Base-by-base conservation (phyloP, 2,797 vertebrate genomes). In the Coracias cyanogaster region DNA sequence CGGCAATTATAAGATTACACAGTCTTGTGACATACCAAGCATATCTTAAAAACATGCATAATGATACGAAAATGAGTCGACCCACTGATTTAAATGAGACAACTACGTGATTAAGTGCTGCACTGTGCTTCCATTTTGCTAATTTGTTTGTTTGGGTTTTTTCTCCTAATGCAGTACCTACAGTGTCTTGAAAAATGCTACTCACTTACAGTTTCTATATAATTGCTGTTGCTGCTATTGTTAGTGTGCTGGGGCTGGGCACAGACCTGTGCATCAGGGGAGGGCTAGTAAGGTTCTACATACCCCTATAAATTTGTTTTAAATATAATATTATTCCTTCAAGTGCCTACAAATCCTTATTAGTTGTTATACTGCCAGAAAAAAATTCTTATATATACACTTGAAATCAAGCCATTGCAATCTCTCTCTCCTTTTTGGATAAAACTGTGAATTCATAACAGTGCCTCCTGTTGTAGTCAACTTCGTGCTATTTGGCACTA, bases 81-180 rank as follows among this genome's bases (percentile, higher is more conserved):
- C 82, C 48, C 67, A 82, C 71, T 82, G 71, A 95, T 94, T 94
- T 91, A 90, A 96, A 86, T 80, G 87, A 95, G 86, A 86, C 64
- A 93, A 55, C 88, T 49, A 31, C 0, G 7, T 78, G 88, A 97
- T 95, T 91, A 94, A 90, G 60, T 76, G 55, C 73, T 90, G 54
- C 46, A 61, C 72, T 91, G 58, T 76, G 73, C 71, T 94, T 94
- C 73, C 52, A 72, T 81, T 95, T 90, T 80, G 41, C 66, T 93
- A 81, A 94, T 94, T 88, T 92, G 67, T 95, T 94, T 96, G 45
- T 78, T 94, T 82, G 66, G 18, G 2, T 1, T 39, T 86, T 81
- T 67, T 21, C 55, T 89, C n/a, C 66, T 93, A 79, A 64, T 86
- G 64, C 48, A 45, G 49, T 64, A 80, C 58, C 62, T 62, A 52